phyloP scores from a whole-genome alignment of 1,140 invertebrate genomes.

The Saccostrea cuccullata region DNA sequence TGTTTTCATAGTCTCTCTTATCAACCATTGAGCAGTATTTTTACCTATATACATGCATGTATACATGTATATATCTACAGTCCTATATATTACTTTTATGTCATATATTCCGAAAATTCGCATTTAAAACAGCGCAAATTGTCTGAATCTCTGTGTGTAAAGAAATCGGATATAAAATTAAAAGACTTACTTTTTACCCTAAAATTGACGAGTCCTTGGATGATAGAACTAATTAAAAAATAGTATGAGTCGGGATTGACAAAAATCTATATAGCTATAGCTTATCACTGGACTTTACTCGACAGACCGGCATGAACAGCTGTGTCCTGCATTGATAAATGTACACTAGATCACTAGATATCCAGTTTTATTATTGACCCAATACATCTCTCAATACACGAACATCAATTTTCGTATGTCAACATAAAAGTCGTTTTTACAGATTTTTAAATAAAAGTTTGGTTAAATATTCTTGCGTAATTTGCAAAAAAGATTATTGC shows the following conservation, averaged over 20 bases:
- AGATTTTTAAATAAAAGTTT: background rate
- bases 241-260: background rate
- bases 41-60: background rate
- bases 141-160: no score
- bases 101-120: background rate
- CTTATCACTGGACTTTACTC: constrained; percentile 24
- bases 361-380: background rate
- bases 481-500: no score
- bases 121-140: background rate
- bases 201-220: constrained; percentile 5
- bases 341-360: background rate
- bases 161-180: background rate
- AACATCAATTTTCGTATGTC: background rate
- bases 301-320: background rate
- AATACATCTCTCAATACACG: background rate
- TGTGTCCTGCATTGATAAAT: constrained; percentile 23
- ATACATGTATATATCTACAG: background rate
- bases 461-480: no score
- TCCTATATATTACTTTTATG: background rate
- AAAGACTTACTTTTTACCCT: constrained; percentile 1
- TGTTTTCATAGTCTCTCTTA: background rate
- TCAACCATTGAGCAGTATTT: background rate
- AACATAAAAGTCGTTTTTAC: background rate
- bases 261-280: constrained; percentile 16
- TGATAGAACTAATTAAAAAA: constrained; percentile 13